These are phyloP conservation scores for Heliothis virescens DNA, from an alignment of 1,140 invertebrate genomes.

Conservation along the genomic window DNA sequence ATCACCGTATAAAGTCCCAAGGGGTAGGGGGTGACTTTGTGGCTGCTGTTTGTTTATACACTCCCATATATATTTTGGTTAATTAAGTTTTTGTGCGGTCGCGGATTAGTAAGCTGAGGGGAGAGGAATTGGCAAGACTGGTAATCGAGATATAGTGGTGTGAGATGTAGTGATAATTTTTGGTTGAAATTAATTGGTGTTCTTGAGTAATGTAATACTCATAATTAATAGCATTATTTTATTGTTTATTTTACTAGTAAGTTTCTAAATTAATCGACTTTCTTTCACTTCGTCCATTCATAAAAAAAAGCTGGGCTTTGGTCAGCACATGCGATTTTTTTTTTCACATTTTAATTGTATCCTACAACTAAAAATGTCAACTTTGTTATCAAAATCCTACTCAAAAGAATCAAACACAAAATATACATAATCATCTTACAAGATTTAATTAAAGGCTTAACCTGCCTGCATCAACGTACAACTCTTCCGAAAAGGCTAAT, in stretches of 20 bases:
- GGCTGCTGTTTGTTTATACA: slow-evolving; percentile 76
- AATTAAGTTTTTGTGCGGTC: slow-evolving; percentile 83
- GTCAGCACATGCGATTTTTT: too few relatives aligned
- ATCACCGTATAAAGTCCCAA: slow-evolving; percentile 79
- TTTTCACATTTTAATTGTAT: too few relatives aligned
- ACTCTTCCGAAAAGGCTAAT: slow-evolving; percentile 11
- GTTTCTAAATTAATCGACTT: too few relatives aligned
- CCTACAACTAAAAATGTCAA: too few relatives aligned
- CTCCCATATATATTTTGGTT: slow-evolving; percentile 81
- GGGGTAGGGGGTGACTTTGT: slow-evolving; percentile 73
- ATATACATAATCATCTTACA: background rate
- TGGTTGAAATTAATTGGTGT: slow-evolving; percentile 27
- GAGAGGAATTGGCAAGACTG: slow-evolving; percentile 52
- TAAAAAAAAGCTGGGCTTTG: too few relatives aligned
- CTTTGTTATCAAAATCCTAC: too few relatives aligned
- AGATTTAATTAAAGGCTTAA: slow-evolving; percentile 5
- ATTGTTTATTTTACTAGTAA: too few relatives aligned
- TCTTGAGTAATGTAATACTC: slow-evolving; percentile 2
- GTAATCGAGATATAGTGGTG: slow-evolving; percentile 51
- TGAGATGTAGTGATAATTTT: slow-evolving; percentile 11
- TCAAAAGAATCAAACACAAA: too few relatives aligned
- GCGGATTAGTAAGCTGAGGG: slow-evolving; percentile 65
- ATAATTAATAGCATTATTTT: background rate
- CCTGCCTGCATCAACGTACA: background rate
- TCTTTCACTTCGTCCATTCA: too few relatives aligned